Evolutionary conservation across 2,797 vertebrate genomes (phyloP).

Genomic region (Lacerta agilis): DNA sequence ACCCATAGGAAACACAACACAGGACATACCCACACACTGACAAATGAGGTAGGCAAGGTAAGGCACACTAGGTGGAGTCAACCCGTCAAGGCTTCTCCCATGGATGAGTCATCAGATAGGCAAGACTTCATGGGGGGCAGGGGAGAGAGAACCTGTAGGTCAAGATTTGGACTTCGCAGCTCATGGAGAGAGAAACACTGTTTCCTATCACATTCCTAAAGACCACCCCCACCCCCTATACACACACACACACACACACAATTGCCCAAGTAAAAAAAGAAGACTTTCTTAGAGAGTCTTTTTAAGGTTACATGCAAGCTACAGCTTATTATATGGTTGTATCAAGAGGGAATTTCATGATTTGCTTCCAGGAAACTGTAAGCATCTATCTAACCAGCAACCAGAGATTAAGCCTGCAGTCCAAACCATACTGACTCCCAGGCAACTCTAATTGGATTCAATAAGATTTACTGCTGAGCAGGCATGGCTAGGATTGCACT

Average conservation of each 20-base stretch:
- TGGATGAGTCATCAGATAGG: not conserved
- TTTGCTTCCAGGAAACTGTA: not conserved
- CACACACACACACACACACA: not conserved
- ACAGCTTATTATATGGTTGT: not conserved
- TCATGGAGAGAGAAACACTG: not conserved
- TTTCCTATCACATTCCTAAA: not conserved
- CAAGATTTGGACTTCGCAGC: not conserved
- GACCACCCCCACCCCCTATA: not conserved
- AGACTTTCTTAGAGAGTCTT: not conserved
- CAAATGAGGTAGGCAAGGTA: conserved; percentile 21
- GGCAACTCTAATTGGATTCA: not conserved
- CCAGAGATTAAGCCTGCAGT: not conserved
- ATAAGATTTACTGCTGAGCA: no score
- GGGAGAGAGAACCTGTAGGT: no score
- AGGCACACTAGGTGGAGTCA: not conserved
- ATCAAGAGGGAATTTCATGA: not conserved
- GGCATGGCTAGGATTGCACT: no score
- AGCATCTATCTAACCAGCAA: not conserved
- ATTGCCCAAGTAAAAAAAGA: not conserved
- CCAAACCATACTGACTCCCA: no score
- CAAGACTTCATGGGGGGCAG: not conserved
- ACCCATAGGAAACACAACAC: conserved; percentile 32
- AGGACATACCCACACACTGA: conserved; percentile 28
- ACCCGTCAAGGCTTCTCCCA: not conserved
- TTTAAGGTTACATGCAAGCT: not conserved